Conservation (phyloP, 2,113 vertebrate genomes). For the Cinclus cinclus region DNA sequence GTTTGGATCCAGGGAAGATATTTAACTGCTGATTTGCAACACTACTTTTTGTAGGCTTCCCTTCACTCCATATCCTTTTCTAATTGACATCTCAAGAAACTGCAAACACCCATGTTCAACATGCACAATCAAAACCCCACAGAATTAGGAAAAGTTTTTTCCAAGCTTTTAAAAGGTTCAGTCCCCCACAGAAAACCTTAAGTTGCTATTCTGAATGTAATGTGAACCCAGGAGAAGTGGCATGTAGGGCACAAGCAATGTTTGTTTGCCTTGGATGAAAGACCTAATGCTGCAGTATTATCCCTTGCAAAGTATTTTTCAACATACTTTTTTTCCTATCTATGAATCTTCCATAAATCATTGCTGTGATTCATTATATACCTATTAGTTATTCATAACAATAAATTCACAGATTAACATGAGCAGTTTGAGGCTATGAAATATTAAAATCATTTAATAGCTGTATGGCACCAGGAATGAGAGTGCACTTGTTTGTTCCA, state of each 20-base stretch:
- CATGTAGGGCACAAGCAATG: background rate
- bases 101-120: background rate
- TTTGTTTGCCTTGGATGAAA: background rate
- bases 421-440: slow-evolving; percentile 40
- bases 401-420: slow-evolving; percentile 38
- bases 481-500: slow-evolving; percentile 10
- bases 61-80: background rate
- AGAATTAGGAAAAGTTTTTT: background rate
- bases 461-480: background rate
- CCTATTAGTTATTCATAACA: slow-evolving; percentile 62
- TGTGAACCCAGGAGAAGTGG: background rate
- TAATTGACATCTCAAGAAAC: background rate
- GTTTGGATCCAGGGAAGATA: background rate
- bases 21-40: background rate
- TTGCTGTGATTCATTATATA: slow-evolving; percentile 14
- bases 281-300: background rate
- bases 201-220: background rate
- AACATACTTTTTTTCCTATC: background rate
- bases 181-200: background rate
- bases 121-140: background rate
- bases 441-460: slow-evolving; percentile 56
- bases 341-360: background rate
- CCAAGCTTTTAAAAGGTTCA: background rate
- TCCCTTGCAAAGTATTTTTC: background rate
- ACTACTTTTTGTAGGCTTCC: background rate